Percentiles rank a stretch among this genome's conserved stretches.
These are phyloP conservation scores for Pavo muticus DNA, from an alignment of 2,113 vertebrate species.

Conservation along the genomic window DNA sequence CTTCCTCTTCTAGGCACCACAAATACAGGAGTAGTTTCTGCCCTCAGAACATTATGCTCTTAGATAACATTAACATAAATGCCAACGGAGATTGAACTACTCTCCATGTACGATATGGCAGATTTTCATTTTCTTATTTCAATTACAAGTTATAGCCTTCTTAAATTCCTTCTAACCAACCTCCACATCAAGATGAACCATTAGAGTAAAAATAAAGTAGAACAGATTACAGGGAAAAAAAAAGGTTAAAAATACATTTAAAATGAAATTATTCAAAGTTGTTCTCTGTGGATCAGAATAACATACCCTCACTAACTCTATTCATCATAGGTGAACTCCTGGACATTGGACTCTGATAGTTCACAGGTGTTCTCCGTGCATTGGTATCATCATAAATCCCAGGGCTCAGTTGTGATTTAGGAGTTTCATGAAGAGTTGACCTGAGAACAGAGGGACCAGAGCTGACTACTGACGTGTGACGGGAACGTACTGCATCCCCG, in stretches of 20 bases:
- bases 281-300: neutral
- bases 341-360: constrained; percentile 89
- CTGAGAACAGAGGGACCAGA: constrained; percentile 94
- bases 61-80: neutral
- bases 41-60: neutral
- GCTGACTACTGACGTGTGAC: constrained; percentile 95
- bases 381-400: constrained; percentile 94
- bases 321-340: constrained; percentile 94
- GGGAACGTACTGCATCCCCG: constrained; percentile 82
- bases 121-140: neutral
- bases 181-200: neutral
- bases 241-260: neutral
- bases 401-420: constrained; percentile 94
- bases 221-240: neutral
- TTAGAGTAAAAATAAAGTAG: neutral
- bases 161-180: neutral
- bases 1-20: neutral
- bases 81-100: neutral
- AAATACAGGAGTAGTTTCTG: neutral
- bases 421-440: constrained; percentile 92
- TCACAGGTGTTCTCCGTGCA: constrained; percentile 93
- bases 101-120: neutral
- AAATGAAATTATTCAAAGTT: neutral
- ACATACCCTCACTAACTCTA: constrained; percentile 87
- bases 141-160: neutral